Conservation (phyloP, 2,113 vertebrate genomes). For the Panthera uncia region DNA sequence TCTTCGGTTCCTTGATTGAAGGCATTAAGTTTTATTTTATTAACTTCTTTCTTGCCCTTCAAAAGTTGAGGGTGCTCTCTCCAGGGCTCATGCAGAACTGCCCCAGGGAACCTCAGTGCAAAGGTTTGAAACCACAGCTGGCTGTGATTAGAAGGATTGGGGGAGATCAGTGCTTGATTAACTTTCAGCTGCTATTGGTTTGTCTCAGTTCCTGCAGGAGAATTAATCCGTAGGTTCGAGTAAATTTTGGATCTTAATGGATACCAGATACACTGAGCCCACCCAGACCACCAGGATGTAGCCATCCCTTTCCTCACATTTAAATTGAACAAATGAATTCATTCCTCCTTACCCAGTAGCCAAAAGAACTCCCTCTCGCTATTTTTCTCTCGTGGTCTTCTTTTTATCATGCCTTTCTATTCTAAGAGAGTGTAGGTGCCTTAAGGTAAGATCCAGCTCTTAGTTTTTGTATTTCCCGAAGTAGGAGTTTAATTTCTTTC, state of each 20-base stretch:
- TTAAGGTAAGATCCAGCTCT: neutral
- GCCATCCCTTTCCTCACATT: conserved; percentile 47
- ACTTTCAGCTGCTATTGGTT: conserved; percentile 87
- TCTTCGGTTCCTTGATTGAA: conserved; percentile 80
- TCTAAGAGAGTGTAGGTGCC: neutral
- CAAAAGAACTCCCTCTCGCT: neutral
- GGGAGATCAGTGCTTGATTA: conserved; percentile 88
- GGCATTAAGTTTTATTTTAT: conserved; percentile 89
- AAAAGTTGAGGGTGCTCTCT: conserved; percentile 77
- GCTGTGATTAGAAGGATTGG: conserved; percentile 87
- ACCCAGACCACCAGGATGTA: conserved; percentile 80
- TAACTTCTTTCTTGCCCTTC: conserved; percentile 87
- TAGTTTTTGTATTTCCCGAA: neutral
- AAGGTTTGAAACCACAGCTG: conserved; percentile 86
- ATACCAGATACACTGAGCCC: conserved; percentile 83
- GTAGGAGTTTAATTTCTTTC: neutral
- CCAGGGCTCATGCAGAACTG: conserved; percentile 70
- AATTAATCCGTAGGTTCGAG: conserved; percentile 86
- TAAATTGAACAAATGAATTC: conserved; percentile 71
- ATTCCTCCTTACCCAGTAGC: conserved; percentile 58
- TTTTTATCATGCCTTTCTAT: accelerated
- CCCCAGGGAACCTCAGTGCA: conserved; percentile 81
- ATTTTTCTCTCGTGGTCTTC: neutral
- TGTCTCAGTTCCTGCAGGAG: conserved; percentile 86
- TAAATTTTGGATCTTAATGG: conserved; percentile 87